phyloP scores from a whole-genome alignment of 2,888 invertebrate genomes.

The Spicauda simplicius region DNA sequence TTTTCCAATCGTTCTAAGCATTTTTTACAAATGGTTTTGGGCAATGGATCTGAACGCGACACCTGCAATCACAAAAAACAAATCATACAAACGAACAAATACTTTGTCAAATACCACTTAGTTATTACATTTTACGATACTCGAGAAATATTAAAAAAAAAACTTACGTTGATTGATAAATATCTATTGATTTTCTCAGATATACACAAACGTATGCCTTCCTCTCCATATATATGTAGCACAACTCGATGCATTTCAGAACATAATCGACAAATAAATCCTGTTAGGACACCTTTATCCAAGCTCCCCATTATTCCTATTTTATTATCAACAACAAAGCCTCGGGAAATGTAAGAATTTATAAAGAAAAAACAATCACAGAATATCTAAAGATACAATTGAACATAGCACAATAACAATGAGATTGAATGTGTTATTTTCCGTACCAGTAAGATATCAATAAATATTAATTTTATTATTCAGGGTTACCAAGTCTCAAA shows the following conservation, averaged over 20 bases:
- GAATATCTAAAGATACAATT: no score
- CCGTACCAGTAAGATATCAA: no score
- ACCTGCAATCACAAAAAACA: slow-evolving; percentile 70
- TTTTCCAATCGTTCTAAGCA: slow-evolving; percentile 85
- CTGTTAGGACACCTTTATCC: slow-evolving; percentile 91
- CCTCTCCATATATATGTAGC: slow-evolving; percentile 92
- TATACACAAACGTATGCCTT: slow-evolving; percentile 89
- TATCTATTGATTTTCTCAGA: slow-evolving; percentile 92
- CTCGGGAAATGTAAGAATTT: slow-evolving; percentile 2
- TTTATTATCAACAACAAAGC: slow-evolving; percentile 9
- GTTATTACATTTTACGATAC: no score
- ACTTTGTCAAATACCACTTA: no score
- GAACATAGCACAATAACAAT: no score
- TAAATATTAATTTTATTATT: no score
- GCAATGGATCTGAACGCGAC: slow-evolving; percentile 87
- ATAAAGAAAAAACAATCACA: slow-evolving; percentile 17
- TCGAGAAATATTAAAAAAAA: background rate
- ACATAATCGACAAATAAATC: slow-evolving; percentile 93
- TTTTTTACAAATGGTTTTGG: slow-evolving; percentile 88
- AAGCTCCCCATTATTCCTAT: slow-evolving; percentile 90
- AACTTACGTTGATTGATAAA: slow-evolving; percentile 91
- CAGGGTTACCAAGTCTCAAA: no score
- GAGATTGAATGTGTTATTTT: no score
- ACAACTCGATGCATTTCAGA: slow-evolving; percentile 94
- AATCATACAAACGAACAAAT: background rate